A percentile compares a stretch with the other conserved stretches of the same genome.
These are phyloP conservation scores for Chauna torquata DNA, from an alignment of 2,113 vertebrate species.

Conservation along the genomic window DNA sequence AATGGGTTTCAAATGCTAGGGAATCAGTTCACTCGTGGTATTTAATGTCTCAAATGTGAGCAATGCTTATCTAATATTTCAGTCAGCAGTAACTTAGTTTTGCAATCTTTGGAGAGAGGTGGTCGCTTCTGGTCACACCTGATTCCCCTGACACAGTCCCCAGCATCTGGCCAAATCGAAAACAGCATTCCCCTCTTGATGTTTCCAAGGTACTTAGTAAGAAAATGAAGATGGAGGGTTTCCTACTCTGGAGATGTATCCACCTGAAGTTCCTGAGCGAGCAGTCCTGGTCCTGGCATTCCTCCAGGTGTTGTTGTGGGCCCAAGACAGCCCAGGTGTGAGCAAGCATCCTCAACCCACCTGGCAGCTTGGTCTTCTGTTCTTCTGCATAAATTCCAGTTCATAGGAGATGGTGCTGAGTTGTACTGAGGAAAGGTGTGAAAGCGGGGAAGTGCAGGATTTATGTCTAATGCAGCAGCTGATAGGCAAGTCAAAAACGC, in stretches of 20 bases:
- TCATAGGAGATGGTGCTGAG: fast-evolving
- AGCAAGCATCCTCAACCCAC: not conserved
- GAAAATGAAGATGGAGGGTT: not conserved
- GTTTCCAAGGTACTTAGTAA: not conserved
- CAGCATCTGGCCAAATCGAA: not conserved
- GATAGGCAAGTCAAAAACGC: not conserved
- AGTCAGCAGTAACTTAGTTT: not conserved
- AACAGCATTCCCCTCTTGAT: not conserved
- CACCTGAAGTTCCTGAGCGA: too few species aligned
- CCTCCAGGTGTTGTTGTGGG: not conserved
- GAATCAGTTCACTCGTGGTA: not conserved
- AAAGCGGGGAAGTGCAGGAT: not conserved
- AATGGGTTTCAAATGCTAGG: not conserved
- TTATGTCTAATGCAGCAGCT: not conserved
- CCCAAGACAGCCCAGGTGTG: not conserved
- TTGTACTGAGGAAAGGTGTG: not conserved
- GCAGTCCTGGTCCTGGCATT: not conserved
- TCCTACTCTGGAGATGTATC: not conserved
- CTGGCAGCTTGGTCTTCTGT: not conserved
- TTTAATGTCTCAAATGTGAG: not conserved
- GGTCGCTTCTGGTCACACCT: not conserved
- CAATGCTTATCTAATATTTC: not conserved
- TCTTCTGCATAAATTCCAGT: fast-evolving
- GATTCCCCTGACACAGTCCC: not conserved
- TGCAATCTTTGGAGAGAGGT: not conserved